Evolutionary conservation across 64 coral and sea anemone genomes (phyloP), one percentile per base, ranked within the genome.

Genomic region (Stylophora pistillata): DNA sequence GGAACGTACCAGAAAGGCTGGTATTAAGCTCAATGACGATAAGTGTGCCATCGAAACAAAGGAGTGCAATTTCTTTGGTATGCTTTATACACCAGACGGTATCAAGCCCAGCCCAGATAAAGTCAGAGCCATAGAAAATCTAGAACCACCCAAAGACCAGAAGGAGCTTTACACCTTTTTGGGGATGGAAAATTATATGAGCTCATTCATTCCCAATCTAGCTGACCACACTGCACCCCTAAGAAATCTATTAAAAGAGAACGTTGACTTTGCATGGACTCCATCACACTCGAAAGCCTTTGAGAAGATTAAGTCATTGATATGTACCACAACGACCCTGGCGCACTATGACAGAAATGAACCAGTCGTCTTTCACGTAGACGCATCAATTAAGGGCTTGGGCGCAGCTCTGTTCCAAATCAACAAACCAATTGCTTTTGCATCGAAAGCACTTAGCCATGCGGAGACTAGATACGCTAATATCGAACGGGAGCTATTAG

Each of bases 161-260:
- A 89, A 64, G 66, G 88, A 78, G 29, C 60, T 89, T 56, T 76
- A 89, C 58, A 77, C 58, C 47, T 86, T 91, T 73, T 69, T 91
- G 59, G 91, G 85, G 71, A 76, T 93, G 58, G 91, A 52, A 56
- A 87, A 70, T 25, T 81, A 88, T 77, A 55, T 93, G 76, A 72
- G 61, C 41, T 65, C 85, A 25, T 93, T 93, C 77, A 88, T 93
- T 30, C 85, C 91, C 73, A 92, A 92, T 76, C 85, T 92, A 20
- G 72, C 79, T 74, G 78, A 56, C 10, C 61, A 65, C 28, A 87
- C 91, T 70, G 74, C 73, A 31, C 85, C 91, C 34, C 71, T 87
- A 56, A 68, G 83, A 78, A 85, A 86, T 60, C 64, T 87, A 15
- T 53, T 87, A 15, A 87, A 79, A 80, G 61, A 92, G 23, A 74